Evolutionary conservation across 2,113 vertebrate genomes (phyloP).

Genomic region (Peromyscus californicus): DNA sequence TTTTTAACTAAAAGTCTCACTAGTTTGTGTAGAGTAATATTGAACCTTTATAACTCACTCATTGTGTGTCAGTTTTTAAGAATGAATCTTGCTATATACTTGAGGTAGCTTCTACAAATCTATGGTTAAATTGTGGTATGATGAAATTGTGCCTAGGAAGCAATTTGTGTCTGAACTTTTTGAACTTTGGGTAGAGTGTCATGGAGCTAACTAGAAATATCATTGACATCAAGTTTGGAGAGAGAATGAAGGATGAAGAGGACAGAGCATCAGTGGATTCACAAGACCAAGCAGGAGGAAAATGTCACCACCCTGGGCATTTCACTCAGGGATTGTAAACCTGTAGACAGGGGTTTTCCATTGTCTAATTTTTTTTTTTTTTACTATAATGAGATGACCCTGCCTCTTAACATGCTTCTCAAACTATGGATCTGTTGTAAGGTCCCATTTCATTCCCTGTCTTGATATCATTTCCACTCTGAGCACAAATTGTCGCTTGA

Average conservation of each 20-base stretch:
- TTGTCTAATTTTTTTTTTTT: not conserved
- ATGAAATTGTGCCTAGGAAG: not conserved
- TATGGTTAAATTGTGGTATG: not conserved
- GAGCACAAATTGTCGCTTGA: not conserved
- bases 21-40: not conserved
- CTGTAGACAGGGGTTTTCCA: not conserved
- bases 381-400: not conserved
- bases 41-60: not conserved
- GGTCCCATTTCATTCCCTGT: not conserved
- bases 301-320: not conserved
- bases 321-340: not conserved
- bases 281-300: not conserved
- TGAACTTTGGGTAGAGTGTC: not conserved
- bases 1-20: slow-evolving; percentile 14
- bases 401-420: not conserved
- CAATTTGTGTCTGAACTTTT: not conserved
- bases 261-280: not conserved
- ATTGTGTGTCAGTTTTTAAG: not conserved
- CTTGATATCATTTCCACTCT: not conserved
- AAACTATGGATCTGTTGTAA: not conserved
- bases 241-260: not conserved
- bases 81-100: not conserved
- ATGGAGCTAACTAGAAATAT: not conserved
- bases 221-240: not conserved
- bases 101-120: slow-evolving; percentile 26